These are phyloP conservation scores for Tetragonula carbonaria DNA, from an alignment of 2,888 invertebrate genomes.

Conservation along the genomic window DNA sequence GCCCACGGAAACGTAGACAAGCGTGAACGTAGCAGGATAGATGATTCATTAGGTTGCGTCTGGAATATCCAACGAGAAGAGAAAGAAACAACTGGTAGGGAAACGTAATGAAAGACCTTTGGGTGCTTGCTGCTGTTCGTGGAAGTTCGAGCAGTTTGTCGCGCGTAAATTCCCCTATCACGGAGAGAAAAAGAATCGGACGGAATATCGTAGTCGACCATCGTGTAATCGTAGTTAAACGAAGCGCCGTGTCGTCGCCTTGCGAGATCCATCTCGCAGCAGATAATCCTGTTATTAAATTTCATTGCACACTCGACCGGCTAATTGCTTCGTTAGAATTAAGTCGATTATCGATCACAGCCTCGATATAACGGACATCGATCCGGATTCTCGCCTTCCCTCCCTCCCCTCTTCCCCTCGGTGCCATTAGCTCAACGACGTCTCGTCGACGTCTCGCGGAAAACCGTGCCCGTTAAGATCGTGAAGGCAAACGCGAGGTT, in stretches of 20 bases:
- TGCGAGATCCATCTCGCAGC: constrained; percentile 1
- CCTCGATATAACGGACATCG: constrained; percentile 60
- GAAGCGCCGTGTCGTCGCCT: constrained; percentile 15
- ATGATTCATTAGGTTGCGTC: constrained; percentile 43
- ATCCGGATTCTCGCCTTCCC: constrained; percentile 27
- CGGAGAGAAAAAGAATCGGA: background rate
- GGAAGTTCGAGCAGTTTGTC: background rate
- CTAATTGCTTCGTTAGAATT: constrained; percentile 65
- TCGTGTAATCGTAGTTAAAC: constrained; percentile 19
- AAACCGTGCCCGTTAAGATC: constrained; percentile 37
- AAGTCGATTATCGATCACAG: constrained; percentile 67
- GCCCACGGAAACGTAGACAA: constrained; percentile 45
- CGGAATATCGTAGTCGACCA: background rate
- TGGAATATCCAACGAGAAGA: constrained; percentile 40
- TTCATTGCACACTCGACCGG: constrained; percentile 42
- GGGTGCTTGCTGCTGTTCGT: background rate
- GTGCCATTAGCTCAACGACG: background rate
- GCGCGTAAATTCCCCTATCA: background rate
- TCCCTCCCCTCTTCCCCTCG: background rate
- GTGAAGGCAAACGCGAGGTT: constrained; percentile 38
- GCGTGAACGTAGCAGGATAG: constrained; percentile 29
- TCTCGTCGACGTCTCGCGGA: constrained; percentile 37
- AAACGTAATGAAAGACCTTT: background rate
- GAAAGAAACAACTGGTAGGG: background rate
- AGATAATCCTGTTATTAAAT: constrained; percentile 36